Base-by-base conservation (phyloP, 2,113 vertebrate genomes). In the Chunga burmeisteri region DNA sequence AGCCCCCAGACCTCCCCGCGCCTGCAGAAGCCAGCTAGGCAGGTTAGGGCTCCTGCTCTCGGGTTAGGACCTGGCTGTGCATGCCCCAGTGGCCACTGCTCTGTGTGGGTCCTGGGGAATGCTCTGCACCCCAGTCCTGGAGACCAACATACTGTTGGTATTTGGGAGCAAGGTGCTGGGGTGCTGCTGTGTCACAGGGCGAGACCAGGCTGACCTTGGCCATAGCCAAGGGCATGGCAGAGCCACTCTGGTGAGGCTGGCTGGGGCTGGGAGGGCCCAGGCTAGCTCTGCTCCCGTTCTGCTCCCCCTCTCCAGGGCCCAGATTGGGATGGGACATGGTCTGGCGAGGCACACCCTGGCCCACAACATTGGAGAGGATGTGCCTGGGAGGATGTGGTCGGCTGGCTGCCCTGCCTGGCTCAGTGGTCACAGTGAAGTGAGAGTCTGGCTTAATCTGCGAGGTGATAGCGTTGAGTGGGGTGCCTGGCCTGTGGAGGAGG, bases 1-100 rank as follows among this genome's bases (percentile, higher is more conserved):
- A 73, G 53, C 22, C 29, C 55, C 14, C 3, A 11, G 36, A 32
- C 3, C 0, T 46, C 3, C 32, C 16, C 4, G 23, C 40, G 30
- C 19, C n/a, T 77, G 44, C 62, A 93, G 58, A 55, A 68, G 62
- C 49, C 13, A 10, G 29, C 61, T 58, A 55, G 30, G 13, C 42
- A 66, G 32, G 56, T 55, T 11, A 36, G 42, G 25, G 22, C 19
- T 79, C 19, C 56, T 8, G 27, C 55, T 74, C 6, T 78, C 0
- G 0, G 7, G n/a, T 25, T 85, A 27, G 18, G 27, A 21, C 30
- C 40, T 87, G 29, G 13, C n/a, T 86, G 14, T 67, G n/a, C 0
- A 0, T 89, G 58, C 3, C 25, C 13, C 63, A 56, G 77, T 1
- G 1, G 11, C 38, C 46, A 47, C 50, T 38, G 62, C 11, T 67